A percentile compares a stretch with the other conserved stretches of the same genome.
Evolutionary conservation across 2,113 vertebrate genomes (phyloP).

Genomic region (Triplophysa siluroides): DNA sequence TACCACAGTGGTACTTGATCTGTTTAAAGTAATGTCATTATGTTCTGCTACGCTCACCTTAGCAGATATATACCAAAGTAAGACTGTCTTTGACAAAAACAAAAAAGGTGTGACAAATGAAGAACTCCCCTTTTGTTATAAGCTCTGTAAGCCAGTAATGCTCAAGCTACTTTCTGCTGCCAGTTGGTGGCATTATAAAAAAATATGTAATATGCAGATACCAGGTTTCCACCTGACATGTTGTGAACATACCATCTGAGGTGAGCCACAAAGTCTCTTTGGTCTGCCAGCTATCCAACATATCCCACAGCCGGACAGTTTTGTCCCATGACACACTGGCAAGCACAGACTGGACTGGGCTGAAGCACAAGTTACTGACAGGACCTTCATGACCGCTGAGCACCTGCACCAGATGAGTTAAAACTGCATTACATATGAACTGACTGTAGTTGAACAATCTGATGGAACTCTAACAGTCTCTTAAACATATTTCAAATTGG

Average conservation of each 20-base stretch:
- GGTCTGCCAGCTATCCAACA: slow-evolving; percentile 95
- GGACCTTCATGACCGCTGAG: slow-evolving; percentile 92
- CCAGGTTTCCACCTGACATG: neutral
- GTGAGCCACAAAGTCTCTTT: slow-evolving; percentile 84
- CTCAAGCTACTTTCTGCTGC: too few species aligned
- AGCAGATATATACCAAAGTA: too few species aligned
- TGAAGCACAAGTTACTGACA: slow-evolving; percentile 88
- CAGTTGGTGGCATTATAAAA: too few species aligned
- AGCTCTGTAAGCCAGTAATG: too few species aligned
- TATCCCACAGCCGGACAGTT: slow-evolving; percentile 92
- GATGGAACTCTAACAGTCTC: neutral
- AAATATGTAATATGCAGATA: too few species aligned
- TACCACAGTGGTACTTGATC: too few species aligned
- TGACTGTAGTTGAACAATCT: neutral
- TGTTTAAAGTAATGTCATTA: too few species aligned
- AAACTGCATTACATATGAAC: neutral
- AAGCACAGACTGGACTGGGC: slow-evolving; percentile 84
- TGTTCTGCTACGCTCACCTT: too few species aligned
- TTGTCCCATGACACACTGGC: slow-evolving; percentile 96
- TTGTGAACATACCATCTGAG: slow-evolving; percentile 80
- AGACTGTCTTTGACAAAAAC: too few species aligned
- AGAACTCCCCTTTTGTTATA: too few species aligned
- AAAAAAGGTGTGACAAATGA: too few species aligned
- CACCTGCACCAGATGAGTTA: slow-evolving; percentile 70
- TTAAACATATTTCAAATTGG: too few species aligned